phyloP scores from a whole-genome alignment of 2,888 invertebrate species.

The Ornithoptera alexandrae region DNA sequence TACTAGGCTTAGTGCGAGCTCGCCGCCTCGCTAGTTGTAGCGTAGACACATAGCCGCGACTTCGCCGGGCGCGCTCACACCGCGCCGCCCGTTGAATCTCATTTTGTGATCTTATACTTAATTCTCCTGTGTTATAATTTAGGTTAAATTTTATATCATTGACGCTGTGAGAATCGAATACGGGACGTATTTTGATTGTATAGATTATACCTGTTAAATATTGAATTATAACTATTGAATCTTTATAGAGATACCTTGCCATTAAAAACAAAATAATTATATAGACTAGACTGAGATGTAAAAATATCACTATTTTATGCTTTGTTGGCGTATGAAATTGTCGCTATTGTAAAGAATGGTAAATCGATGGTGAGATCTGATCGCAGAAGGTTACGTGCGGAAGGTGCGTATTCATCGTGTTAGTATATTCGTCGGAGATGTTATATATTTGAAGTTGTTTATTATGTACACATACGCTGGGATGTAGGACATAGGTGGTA shows the following conservation, averaged over 20 bases:
- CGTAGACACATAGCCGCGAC: conserved; percentile 77
- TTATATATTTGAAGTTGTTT: conserved; percentile 65
- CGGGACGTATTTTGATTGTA: conserved; percentile 73
- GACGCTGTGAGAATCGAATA: conserved; percentile 76
- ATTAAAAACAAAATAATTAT: conserved; percentile 69
- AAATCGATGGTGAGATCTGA: conserved; percentile 51
- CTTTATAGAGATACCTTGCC: conserved; percentile 80
- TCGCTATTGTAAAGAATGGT: conserved; percentile 68
- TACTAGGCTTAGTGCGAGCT: conserved; percentile 78
- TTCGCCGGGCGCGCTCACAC: conserved; percentile 68
- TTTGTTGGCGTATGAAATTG: conserved; percentile 76
- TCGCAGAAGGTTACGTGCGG: conserved; percentile 43
- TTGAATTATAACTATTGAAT: conserved; percentile 76
- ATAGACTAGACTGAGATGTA: conserved; percentile 80
- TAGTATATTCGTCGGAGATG: conserved; percentile 62
- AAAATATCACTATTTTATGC: conserved; percentile 80
- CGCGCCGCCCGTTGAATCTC: conserved; percentile 77
- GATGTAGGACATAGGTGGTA: conserved; percentile 44
- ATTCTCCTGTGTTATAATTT: conserved; percentile 81
- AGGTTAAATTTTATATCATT: conserved; percentile 81
- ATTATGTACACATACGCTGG: conserved; percentile 59
- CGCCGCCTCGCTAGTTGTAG: conserved; percentile 73
- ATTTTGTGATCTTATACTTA: conserved; percentile 81
- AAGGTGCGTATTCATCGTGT: conserved; percentile 58
- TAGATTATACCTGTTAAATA: conserved; percentile 78